These are phyloP conservation scores for Pardalotus punctatus DNA, from an alignment of 2,113 vertebrate genomes.

Conservation along the genomic window DNA sequence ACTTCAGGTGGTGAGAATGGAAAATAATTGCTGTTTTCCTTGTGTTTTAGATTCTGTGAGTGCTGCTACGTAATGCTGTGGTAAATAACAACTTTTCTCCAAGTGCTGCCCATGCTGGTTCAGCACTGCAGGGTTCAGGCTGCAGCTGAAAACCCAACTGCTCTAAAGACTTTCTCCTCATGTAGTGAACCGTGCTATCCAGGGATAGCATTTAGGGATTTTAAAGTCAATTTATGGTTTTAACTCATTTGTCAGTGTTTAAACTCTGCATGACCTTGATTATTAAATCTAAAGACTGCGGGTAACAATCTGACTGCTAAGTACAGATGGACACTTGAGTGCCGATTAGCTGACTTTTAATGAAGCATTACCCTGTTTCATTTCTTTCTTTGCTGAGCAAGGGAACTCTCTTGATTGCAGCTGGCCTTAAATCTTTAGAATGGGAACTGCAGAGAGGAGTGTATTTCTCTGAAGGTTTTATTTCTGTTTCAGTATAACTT, in stretches of 20 bases:
- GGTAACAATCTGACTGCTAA: not conserved
- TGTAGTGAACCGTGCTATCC: not conserved
- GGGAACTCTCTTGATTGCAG: not conserved
- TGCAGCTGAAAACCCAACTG: not conserved
- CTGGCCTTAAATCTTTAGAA: not conserved
- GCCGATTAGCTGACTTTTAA: not conserved
- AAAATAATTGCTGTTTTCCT: not conserved
- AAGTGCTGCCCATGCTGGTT: not conserved
- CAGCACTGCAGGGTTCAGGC: not conserved
- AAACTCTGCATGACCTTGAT: slow-evolving; percentile 7
- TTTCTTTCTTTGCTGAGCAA: slow-evolving; percentile 15
- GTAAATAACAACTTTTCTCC: not conserved
- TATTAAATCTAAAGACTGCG: not conserved
- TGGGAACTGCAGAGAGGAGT: not conserved
- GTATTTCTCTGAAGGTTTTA: not conserved
- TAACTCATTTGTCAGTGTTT: not conserved
- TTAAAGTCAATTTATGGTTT: not conserved
- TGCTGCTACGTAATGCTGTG: not conserved
- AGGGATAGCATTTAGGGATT: not conserved
- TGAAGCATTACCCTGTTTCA: not conserved
- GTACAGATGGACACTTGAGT: not conserved
- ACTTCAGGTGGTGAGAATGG: slow-evolving; percentile 23
- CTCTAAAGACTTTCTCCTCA: not conserved
- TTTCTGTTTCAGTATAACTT: not conserved
- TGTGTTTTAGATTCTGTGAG: not conserved